Conservation (phyloP, 2,113 vertebrate species). For the Xerus inauris region DNA sequence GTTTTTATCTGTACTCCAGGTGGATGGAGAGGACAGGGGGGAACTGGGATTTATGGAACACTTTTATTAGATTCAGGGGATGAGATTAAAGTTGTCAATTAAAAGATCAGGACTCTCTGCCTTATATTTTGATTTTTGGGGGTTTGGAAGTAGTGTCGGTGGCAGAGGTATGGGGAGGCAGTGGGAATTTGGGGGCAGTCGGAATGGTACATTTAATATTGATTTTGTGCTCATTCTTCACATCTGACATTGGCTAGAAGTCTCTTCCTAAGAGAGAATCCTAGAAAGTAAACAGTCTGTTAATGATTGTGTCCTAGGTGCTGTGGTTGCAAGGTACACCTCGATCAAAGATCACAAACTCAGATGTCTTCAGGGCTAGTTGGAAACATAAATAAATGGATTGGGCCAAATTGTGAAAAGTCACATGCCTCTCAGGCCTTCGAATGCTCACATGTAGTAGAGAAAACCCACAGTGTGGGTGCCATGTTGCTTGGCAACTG, state of each 20-base stretch:
- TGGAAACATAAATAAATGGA: neutral
- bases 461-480: neutral
- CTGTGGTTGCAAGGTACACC: neutral
- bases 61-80: neutral
- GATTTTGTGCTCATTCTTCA: neutral
- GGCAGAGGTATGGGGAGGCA: too few relatives aligned
- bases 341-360: neutral
- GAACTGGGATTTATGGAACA: neutral
- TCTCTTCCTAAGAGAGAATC: neutral
- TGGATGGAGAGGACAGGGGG: neutral
- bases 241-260: neutral
- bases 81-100: neutral
- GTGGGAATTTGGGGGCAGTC: neutral
- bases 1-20: neutral
- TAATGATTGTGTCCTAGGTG: neutral
- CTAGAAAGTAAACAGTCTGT: neutral
- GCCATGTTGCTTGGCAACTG: constrained; percentile 3
- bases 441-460: neutral
- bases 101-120: neutral
- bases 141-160: neutral
- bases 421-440: neutral
- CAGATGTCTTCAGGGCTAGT: neutral
- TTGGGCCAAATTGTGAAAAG: neutral
- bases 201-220: neutral
- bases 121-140: neutral